Conservation (phyloP, 2,113 vertebrate species). For the Typhlomys cinereus region DNA sequence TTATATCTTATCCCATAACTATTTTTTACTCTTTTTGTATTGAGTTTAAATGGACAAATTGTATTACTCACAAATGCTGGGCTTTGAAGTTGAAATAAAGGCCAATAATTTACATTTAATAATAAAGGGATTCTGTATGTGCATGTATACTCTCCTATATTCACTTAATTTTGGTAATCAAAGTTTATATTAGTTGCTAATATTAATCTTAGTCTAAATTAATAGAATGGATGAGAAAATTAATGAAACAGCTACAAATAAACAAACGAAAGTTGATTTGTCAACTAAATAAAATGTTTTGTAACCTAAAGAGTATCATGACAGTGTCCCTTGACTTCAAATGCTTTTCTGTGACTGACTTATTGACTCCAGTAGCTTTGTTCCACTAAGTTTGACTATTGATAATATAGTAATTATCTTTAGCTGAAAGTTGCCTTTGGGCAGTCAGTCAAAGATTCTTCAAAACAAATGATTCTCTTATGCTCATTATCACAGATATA, state of each 20-base stretch:
- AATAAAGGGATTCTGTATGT: background rate
- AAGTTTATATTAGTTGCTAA: background rate
- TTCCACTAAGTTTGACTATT: background rate
- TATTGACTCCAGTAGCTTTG: background rate
- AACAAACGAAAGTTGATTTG: background rate
- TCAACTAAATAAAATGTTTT: background rate
- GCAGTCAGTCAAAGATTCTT: background rate
- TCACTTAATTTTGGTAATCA: background rate
- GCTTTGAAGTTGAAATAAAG: conserved; percentile 4
- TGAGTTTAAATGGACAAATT: background rate
- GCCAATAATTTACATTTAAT: background rate
- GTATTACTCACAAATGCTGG: background rate
- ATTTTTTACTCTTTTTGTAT: background rate
- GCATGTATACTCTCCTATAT: background rate
- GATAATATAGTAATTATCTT: background rate
- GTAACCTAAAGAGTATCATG: background rate
- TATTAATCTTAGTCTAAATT: background rate
- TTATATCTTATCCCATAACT: background rate
- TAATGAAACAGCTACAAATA: background rate
- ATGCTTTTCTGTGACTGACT: background rate
- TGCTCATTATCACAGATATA: background rate
- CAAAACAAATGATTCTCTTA: background rate
- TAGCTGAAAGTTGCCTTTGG: background rate
- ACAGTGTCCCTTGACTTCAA: background rate
- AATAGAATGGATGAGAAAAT: background rate